Evolutionary conservation across 2,113 vertebrate genomes (phyloP), one percentile per base, ranked within the genome.

Genomic region (Psittacula cyanocephala): DNA sequence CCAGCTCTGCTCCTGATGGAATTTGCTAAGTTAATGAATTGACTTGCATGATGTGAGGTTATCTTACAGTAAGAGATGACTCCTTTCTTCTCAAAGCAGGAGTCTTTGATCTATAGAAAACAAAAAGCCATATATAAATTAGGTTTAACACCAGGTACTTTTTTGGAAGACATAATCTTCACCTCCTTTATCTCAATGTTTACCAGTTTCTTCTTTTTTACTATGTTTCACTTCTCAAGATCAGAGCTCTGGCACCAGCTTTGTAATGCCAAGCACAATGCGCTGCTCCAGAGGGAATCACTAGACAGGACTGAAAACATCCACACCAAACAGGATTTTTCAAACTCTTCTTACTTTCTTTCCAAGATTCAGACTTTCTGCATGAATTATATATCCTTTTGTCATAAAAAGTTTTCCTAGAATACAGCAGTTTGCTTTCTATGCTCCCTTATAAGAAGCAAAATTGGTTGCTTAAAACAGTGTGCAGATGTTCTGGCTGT

Each of bases 381-480:
- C 37, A 77, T 71, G 76, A 82, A 92, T 79, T 74, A 35, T 37
- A 69, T 47, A 71, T 62, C 28, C 55, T 46, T 55, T 92, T 93
- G 39, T 68, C 27, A 50, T 41, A 35, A 78, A 74, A 16, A 53
- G 11, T 55, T 37, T 86, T 93, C 83, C 39, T 91, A 88, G 82
- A 91, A 88, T 62, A 44, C 50, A 81, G 33, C 20, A 63, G 35
- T 74, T 88, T 81, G 20, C 27, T 89, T 78, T 95, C 83, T 91
- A 35, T 86, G 46, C 70, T 84, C 33, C 24, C 57, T 91, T 89
- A 81, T 55, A 93, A 81, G 50, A 86, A 31, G 65, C 70, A 81
- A 88, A 95, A 91, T 84, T 89, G 18, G 72, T 91, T 88, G 59
- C 60, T 93, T 80, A 59, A 93, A 93, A 60, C 63, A 81, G 11